Conservation (phyloP, 2,888 invertebrate species). For the Pseudococcus jackbeardsleyi region DNA sequence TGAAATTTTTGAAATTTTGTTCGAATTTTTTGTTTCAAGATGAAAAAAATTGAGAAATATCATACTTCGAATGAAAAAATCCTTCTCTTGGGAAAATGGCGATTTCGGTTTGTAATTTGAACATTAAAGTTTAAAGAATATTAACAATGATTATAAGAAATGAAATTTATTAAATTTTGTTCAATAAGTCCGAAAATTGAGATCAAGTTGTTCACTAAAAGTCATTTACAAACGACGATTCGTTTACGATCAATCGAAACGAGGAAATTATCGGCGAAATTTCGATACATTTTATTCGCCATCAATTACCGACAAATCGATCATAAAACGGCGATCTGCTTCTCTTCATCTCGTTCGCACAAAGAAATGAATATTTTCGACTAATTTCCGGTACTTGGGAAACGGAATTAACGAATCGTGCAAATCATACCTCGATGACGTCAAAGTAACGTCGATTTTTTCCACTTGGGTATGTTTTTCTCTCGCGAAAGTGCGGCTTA, state of each 20-base stretch:
- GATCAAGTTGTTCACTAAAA: not conserved
- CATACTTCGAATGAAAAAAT: too few relatives aligned
- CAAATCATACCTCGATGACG: not conserved
- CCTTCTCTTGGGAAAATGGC: too few relatives aligned
- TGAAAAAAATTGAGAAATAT: too few relatives aligned
- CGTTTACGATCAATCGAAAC: not conserved
- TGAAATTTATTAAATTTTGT: too few relatives aligned
- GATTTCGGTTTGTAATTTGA: too few relatives aligned
- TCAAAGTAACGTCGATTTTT: slow-evolving; percentile 17
- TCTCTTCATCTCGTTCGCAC: not conserved
- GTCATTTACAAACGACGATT: not conserved
- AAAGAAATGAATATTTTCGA: not conserved
- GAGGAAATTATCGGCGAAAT: not conserved
- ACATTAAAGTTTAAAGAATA: too few relatives aligned
- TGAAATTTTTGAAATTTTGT: too few relatives aligned
- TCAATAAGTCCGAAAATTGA: too few relatives aligned
- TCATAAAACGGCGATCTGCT: not conserved
- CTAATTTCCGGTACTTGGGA: not conserved
- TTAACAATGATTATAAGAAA: too few relatives aligned
- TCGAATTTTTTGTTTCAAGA: too few relatives aligned
- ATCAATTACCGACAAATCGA: not conserved
- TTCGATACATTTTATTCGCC: not conserved
- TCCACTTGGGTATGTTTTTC: not conserved
- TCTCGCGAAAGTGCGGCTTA: slow-evolving; percentile 16
- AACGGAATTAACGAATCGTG: slow-evolving; percentile 10